Evolutionary conservation across 2,113 vertebrate genomes (phyloP).

Genomic region (Ivindomyrus marchei): DNA sequence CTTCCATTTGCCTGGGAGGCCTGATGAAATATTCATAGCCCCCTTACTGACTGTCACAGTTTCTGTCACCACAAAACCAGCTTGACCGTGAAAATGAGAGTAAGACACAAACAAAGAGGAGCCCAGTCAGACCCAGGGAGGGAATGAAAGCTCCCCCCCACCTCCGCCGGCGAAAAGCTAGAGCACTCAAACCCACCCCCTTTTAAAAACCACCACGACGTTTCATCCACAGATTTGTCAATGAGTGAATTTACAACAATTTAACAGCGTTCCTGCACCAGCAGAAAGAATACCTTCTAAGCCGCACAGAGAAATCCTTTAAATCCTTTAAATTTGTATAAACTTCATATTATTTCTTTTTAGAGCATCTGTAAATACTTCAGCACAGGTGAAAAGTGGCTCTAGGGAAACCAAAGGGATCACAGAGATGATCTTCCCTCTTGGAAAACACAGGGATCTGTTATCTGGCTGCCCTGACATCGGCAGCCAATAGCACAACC

Average conservation of each 20-base stretch:
- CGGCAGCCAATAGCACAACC: conserved; percentile 6
- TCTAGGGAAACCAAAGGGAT: background rate
- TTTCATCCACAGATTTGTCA: background rate
- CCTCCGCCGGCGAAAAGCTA: background rate
- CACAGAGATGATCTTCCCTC: background rate
- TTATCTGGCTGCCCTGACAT: conserved; percentile 53
- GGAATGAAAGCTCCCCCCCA: background rate
- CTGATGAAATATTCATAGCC: background rate
- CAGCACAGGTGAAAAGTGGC: background rate
- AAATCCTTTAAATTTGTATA: background rate
- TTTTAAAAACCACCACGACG: background rate
- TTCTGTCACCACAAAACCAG: background rate
- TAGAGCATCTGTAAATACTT: background rate
- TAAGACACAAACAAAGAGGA: background rate
- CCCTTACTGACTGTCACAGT: background rate
- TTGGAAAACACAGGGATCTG: conserved; percentile 41
- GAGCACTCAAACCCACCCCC: background rate
- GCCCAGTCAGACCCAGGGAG: background rate
- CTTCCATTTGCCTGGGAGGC: background rate
- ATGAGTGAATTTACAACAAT: background rate
- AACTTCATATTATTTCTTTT: background rate
- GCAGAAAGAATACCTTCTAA: background rate
- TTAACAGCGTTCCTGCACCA: background rate
- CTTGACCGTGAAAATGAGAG: background rate
- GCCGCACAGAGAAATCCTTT: background rate